Evolutionary conservation across 2,113 vertebrate species (phyloP).

Genomic region (Stegostoma tigrinum): DNA sequence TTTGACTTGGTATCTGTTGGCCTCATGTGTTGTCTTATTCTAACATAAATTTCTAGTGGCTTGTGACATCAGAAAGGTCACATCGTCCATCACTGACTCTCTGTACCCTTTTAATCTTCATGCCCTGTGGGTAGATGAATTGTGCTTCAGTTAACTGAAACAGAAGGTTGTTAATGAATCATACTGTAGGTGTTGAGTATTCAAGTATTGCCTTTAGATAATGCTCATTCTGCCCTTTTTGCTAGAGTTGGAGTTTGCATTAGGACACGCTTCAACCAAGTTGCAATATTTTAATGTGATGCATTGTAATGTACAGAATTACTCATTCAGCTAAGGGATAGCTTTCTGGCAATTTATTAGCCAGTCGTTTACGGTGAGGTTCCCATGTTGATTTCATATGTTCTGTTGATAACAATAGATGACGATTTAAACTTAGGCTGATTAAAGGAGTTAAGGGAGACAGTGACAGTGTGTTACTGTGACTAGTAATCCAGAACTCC

Average conservation of each 20-base stretch:
- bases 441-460: background rate
- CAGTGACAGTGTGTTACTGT: background rate
- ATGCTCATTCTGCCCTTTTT: background rate
- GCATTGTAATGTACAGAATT: background rate
- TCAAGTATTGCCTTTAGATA: background rate
- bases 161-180: conserved; percentile 3
- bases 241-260: background rate
- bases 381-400: background rate
- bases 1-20: background rate
- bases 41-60: conserved; percentile 1
- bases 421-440: background rate
- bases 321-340: background rate
- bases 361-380: background rate
- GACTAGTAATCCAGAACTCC: no score
- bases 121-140: background rate
- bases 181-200: background rate
- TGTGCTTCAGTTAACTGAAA: background rate
- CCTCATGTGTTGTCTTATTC: background rate
- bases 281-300: background rate
- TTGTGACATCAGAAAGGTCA: conserved; percentile 7
- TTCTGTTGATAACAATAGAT: background rate
- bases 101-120: background rate
- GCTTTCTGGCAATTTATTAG: background rate
- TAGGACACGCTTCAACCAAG: background rate
- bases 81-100: background rate